phyloP scores from a whole-genome alignment of 2,888 invertebrate species.

The Sminthurinus aureus region DNA sequence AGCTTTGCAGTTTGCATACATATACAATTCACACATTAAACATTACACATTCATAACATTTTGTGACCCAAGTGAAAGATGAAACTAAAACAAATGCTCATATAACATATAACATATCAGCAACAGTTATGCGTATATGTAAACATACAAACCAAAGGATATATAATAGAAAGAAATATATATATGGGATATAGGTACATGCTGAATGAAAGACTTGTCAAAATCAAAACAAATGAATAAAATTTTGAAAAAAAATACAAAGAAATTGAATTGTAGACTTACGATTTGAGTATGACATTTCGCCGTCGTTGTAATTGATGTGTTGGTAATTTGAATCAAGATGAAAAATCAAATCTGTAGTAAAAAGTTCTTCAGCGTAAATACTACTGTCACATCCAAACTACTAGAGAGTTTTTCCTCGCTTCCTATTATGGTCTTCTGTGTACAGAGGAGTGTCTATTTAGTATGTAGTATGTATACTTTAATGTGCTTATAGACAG shows the following conservation, averaged over 20 bases:
- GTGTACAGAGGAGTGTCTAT: background rate
- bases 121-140: no score
- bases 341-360: background rate
- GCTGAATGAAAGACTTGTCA: background rate
- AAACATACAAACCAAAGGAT: no score
- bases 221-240: background rate
- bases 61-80: no score
- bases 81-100: no score
- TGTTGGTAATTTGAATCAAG: no score
- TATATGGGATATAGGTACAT: background rate
- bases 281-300: conserved; percentile 40
- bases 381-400: background rate
- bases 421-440: background rate
- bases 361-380: background rate
- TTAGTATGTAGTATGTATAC: background rate
- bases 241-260: background rate
- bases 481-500: background rate
- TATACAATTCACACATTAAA: no score
- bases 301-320: background rate
- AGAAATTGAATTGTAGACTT: conserved; percentile 21
- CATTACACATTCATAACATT: no score
- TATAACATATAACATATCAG: no score
- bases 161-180: background rate
- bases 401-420: background rate
- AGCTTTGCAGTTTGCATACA: no score